Evolutionary conservation across 2,888 invertebrate genomes (phyloP), one percentile per base, ranked within the genome.

Genomic region (Notodonta ziczac): DNA sequence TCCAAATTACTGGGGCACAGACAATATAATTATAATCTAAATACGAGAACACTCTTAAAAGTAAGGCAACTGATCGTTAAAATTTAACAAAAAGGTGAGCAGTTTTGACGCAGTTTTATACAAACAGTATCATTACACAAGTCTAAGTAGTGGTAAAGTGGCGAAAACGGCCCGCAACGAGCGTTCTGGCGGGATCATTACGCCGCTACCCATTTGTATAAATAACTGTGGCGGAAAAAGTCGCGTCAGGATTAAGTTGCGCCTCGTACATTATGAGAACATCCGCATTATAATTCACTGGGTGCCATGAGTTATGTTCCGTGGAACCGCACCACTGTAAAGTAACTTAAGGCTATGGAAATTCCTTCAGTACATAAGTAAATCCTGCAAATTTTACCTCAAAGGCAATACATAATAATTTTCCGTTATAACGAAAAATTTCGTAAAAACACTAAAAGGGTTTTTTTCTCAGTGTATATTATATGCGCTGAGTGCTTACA

Each of bases 221-320:
- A 84, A 86, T 86, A 86, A 84, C 82, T 80, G 78, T 71, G 80
- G 82, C 76, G 83, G 86, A 88, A 89, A 89, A 91, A 90, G 83
- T 87, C 82, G 84, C 78, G 78, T 73, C 79, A 77, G 86, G 88
- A 90, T 90, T 89, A 90, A 88, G 88, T 90, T 86, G 85, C 89
- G 83, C 86, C 85, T 87, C 87, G 89, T 91, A 90, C 88, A 88
- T 90, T 91, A 90, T 85, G 86, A 85, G 88, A 85, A 89, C 84
- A 88, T 89, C 89, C 90, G 90, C 89, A 86, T 90, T 89, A 90
- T 91, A 91, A 90, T 89, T 90, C 88, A 89, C 87, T 82, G 84
- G 82, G 85, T 78, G 84, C 82, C 87, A 87, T 90, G 90, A 91
- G 83, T 90, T 89, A 90, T 89, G 88, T 80, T 78, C 82, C 74